Conservation (phyloP, 2,888 invertebrate species). For the Abrostola tripartita region DNA sequence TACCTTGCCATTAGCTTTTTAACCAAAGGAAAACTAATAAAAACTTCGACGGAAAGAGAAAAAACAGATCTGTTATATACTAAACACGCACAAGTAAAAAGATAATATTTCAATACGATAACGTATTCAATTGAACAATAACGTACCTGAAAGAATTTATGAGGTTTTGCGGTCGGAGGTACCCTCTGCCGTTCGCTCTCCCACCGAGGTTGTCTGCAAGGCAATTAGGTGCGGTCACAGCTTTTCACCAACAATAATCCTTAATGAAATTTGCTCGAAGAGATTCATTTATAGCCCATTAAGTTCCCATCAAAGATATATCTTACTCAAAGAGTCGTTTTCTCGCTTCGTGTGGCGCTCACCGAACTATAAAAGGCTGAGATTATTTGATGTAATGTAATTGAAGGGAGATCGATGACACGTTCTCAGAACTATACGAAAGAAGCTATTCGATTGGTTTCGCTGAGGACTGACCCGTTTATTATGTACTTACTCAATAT, state of each 20-base stretch:
- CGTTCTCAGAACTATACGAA: slow-evolving; percentile 8
- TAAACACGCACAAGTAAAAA: background rate
- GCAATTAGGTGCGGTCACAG: slow-evolving; percentile 56
- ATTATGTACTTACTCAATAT: slow-evolving; percentile 24
- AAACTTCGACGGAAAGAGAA: background rate
- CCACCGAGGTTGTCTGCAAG: slow-evolving; percentile 30
- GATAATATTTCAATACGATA: background rate
- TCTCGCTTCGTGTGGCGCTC: slow-evolving; percentile 35
- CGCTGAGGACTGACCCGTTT: slow-evolving; percentile 6
- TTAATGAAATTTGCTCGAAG: slow-evolving; percentile 71
- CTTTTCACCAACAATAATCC: slow-evolving; percentile 60
- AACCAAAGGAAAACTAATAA: background rate
- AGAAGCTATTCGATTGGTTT: slow-evolving; percentile 8
- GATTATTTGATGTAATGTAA: slow-evolving; percentile 48
- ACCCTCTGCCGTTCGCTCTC: background rate
- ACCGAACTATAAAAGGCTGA: slow-evolving; percentile 33
- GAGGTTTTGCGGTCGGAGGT: slow-evolving; percentile 8
- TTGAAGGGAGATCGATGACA: slow-evolving; percentile 34
- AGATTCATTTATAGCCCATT: slow-evolving; percentile 73
- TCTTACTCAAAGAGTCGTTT: slow-evolving; percentile 37
- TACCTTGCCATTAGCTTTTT: too few relatives aligned
- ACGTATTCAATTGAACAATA: slow-evolving; percentile 1
- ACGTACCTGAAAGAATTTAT: slow-evolving; percentile 9
- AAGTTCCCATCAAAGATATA: slow-evolving; percentile 60
- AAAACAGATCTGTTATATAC: background rate